Conservation (phyloP, 1,140 invertebrate species). For the Aphelinus atriplicis region DNA sequence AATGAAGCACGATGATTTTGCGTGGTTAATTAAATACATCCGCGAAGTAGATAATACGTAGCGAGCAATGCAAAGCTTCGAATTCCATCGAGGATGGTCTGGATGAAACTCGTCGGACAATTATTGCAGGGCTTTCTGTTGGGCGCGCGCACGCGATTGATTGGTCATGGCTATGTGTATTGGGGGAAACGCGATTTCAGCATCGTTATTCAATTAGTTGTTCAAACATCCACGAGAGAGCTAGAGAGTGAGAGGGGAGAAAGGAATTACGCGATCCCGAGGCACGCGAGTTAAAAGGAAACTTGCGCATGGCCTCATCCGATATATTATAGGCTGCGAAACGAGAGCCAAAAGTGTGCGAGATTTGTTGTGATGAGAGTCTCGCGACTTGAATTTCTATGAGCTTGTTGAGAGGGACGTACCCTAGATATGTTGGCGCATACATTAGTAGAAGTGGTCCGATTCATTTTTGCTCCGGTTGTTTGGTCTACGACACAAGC, state of each 20-base stretch:
- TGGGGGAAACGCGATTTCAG: background rate
- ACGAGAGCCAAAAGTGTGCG: background rate
- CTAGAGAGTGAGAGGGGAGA: background rate
- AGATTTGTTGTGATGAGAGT: constrained; percentile 1
- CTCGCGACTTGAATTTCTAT: background rate
- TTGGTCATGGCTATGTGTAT: background rate
- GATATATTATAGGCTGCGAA: constrained; percentile 18
- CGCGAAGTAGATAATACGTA: constrained; percentile 4
- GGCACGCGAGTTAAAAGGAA: background rate
- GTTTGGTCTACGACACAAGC: too few relatives aligned
- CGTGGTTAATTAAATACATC: constrained; percentile 21
- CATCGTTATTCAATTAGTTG: constrained; percentile 36
- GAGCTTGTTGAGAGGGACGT: background rate
- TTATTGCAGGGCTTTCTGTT: constrained; percentile 21
- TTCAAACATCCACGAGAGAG: constrained; percentile 19
- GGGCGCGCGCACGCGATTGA: background rate
- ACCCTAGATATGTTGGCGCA: too few relatives aligned
- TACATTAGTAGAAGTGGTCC: too few relatives aligned
- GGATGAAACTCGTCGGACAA: constrained; percentile 9
- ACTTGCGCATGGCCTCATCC: background rate
- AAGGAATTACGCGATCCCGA: constrained; percentile 5
- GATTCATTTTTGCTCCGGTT: too few relatives aligned
- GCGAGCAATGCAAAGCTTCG: background rate
- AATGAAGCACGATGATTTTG: constrained; percentile 22
- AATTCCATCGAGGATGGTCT: background rate